Evolutionary conservation across 2,888 invertebrate species (phyloP).

Genomic region (Leptarthrus brevirostris): DNA sequence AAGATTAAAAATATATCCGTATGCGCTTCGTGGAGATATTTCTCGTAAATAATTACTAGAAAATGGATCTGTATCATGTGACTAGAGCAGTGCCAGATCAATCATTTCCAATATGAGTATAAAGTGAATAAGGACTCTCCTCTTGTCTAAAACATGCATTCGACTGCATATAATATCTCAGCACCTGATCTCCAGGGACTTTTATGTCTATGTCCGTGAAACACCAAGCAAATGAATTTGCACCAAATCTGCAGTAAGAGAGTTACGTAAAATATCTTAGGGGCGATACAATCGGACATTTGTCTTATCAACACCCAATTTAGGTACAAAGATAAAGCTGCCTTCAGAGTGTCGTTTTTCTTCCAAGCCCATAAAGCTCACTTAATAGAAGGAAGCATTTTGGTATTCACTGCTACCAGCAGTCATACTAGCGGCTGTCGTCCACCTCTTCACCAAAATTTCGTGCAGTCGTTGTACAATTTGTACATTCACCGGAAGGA

Average conservation of each 20-base stretch:
- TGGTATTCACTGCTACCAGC: constrained; percentile 2
- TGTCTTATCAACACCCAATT: constrained; percentile 21
- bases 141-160: too few relatives aligned
- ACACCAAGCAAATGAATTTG: too few relatives aligned
- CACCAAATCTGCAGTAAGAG: neutral
- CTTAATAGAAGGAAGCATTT: constrained; percentile 21
- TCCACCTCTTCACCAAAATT: neutral
- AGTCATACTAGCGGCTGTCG: neutral
- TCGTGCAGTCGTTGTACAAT: constrained; percentile 48
- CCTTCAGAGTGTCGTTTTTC: constrained; percentile 10
- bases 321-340: constrained; percentile 8
- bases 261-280: constrained; percentile 4
- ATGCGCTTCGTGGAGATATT: too few relatives aligned
- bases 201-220: too few relatives aligned
- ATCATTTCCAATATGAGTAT: too few relatives aligned
- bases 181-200: too few relatives aligned
- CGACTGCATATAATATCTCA: too few relatives aligned
- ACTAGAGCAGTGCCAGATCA: too few relatives aligned
- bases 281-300: constrained; percentile 9
- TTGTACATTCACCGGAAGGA: constrained; percentile 48
- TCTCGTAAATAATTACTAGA: too few relatives aligned
- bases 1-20: too few relatives aligned
- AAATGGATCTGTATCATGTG: too few relatives aligned
- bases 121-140: too few relatives aligned
- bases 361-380: neutral